Base-by-base conservation (phyloP, 2,113 vertebrate species). In the Labeo rohita region DNA sequence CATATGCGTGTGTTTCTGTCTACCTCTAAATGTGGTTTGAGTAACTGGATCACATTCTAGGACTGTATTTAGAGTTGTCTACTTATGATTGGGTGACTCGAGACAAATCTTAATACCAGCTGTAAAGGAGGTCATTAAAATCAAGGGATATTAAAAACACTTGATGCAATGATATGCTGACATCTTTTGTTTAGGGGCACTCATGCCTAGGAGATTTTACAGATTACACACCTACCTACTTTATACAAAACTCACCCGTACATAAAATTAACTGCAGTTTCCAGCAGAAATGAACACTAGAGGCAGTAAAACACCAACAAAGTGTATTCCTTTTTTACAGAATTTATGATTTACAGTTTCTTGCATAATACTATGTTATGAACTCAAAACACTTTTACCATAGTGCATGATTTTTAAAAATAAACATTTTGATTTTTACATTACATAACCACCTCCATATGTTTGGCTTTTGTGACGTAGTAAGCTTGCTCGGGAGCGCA, bases 51-150 rank as follows among this genome's bases (percentile, higher is more conserved):
- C 65, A 72, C 45, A 49, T 49, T 49, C 72, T 74, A 45, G 39
- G 4, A 39, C 39, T 11, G 16, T 45, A 45, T 49, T 28, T 49
- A 50, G 21, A 23, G 2, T 75, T 15, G 21, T 28, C 45, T 12
- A 23, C 45, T 75, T 49, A 45, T 2, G 9, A 45, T 11, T 73
- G 18, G 39, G 70, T 45, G 39, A 45, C 70, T 21, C 39, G 1
- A 45, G 70, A 45, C 70, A 10, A 73, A 50, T 73, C 70, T 47
- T 73, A 6, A 73, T n/a, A 73, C 10, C 70, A 73, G 43, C 70
- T 74, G 70, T 47, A n/a, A 74, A 47, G 43, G 11, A 47, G 4
- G 70, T 45, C 16, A 45, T 47, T 47, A 73, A 47, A 73, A 21
- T 59, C 4, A 45, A 11, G 39, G 8, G 18, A 36, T 39, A 36